phyloP scores from a whole-genome alignment of 2,113 vertebrate genomes.

The Corythornis vintsioides region DNA sequence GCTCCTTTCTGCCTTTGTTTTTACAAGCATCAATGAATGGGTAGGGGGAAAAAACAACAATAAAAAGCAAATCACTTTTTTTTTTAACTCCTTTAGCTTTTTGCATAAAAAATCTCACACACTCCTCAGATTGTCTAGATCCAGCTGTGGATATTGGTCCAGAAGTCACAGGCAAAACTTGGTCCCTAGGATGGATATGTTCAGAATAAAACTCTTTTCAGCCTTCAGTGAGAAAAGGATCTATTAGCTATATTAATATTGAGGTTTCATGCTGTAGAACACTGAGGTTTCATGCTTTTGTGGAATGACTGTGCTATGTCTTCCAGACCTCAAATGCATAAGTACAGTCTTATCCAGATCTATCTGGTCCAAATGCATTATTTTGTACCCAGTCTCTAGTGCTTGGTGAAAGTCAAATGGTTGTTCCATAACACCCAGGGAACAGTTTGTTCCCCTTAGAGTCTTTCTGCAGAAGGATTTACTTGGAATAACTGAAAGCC shows the following conservation, averaged over 20 bases:
- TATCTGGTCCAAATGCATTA: background rate
- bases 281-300: background rate
- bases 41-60: too few species aligned
- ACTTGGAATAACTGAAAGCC: background rate
- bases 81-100: background rate
- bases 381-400: background rate
- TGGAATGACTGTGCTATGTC: background rate
- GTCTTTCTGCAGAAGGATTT: background rate
- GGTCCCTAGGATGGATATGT: background rate
- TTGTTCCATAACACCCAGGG: background rate
- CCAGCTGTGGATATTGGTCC: background rate
- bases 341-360: background rate
- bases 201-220: background rate
- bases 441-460: background rate
- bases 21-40: background rate
- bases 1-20: background rate
- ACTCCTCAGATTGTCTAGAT: background rate
- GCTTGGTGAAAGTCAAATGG: background rate
- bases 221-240: background rate
- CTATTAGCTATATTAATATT: background rate
- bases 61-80: background rate
- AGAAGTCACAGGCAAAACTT: background rate
- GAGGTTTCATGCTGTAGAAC: background rate
- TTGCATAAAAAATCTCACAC: background rate
- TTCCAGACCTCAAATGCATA: background rate